Evolutionary conservation across 2,888 invertebrate species (phyloP), one percentile per base, ranked within the genome.

Genomic region (Resseliella maxima): DNA sequence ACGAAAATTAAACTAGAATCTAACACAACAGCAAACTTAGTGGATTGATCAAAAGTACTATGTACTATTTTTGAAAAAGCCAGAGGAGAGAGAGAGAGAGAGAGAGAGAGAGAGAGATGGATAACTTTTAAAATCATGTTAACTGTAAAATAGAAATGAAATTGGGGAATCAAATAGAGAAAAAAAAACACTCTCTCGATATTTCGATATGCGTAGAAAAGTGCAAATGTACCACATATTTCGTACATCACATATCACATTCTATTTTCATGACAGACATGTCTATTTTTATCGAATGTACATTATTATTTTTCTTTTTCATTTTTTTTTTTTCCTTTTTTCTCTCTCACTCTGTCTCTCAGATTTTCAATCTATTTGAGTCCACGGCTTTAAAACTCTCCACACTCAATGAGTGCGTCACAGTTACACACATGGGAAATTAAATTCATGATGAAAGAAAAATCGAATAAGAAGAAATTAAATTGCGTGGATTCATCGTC

Each of bases 201-300:
- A n/a, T 8, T 50, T 50, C 46, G 46, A 72, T 31, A 31, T n/a
- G n/a, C 72, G 12, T 15, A 72, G 3, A 15, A 50, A 50, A 18
- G 8, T 50, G 46, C 72, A 31, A 31, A 72, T 59, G 1, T 72
- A 72, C 15, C 15, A 72, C 31, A 72, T 15, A 31, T 31, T 72
- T 31, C 31, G 35, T 72, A 21, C 18, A 72, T 72, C 27, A 18
- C 50, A n/a, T n/a, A 72, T 72, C 27, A 59, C 72, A 72, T 72
- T 35, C 72, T 72, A 72, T 72, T 72, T 35, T 72, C 72, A 72
- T 72, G 31, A 31, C 72, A 31, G 27, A 31, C 72, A 35, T 18
- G n/a, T 72, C 72, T 72, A 72, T 72, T 72, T 72, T 72, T 72
- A 72, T 0, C 72, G 72, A 10, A 3, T n/a, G 24, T 6, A 41